Base-by-base conservation (phyloP, 2,113 vertebrate species). In the Ancistrus triradiatus region DNA sequence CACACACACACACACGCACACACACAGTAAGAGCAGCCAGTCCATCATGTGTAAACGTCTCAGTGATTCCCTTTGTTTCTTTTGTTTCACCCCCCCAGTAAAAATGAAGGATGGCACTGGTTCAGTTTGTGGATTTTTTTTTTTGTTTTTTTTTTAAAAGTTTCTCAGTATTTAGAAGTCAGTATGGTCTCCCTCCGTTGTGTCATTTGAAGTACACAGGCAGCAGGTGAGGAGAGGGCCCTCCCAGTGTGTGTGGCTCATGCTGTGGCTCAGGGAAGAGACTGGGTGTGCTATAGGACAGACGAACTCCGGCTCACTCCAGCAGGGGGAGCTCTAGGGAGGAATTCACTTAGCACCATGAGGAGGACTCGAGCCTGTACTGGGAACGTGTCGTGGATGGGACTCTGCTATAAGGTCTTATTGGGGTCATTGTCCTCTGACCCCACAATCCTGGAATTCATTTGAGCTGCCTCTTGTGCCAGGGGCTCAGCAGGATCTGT, bases 301-400 rank as follows among this genome's bases (percentile, higher is more conserved):
- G 33, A 64, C 31, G 33, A 79, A 78, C 78, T 77, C 68, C 82
- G 43, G 14, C 25, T 55, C 59, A 57, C 76, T 84, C 77, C 59
- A 61, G 58, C 59, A 63, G 68, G 68, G 68, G 78, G 67, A 81
- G 85, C 80, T 81, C 57, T 70, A 58, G 53, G 75, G 73, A 76
- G 74, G 71, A 69, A 46, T 77, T 68, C 73, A 81, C 86, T 85
- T 95, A 96, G 95, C 95, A 98, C 95, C 94, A 91, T 88, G 80
- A 85, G 85, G 85, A 76, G 64, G 19, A 63, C 11, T 63, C 28
- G 61, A 59, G 42, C 46, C 61, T 43, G 61, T 44, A 50, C 55
- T 19, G 60, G 66, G 31, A 27, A 66, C 15, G 24, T 37, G 50
- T 7, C 17, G 33, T 37, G 38, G 19, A 46, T 35, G 18, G 37